Conservation (phyloP, 2,113 vertebrate genomes). For the Phalacrocorax brasilianus region DNA sequence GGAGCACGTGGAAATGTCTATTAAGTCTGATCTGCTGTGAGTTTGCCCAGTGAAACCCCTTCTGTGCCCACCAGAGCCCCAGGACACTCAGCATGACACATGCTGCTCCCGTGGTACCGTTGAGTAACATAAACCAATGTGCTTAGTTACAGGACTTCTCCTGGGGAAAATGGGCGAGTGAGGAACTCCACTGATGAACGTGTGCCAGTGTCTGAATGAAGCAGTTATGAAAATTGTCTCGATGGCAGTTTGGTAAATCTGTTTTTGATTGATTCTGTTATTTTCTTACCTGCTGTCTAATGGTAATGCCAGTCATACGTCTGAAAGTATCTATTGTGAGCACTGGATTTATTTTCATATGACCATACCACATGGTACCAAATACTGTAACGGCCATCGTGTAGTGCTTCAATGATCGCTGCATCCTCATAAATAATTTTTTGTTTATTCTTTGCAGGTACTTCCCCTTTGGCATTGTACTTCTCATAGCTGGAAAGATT, state of each 20-base stretch:
- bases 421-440: background rate
- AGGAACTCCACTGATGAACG: slow-evolving; percentile 81
- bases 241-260: slow-evolving; percentile 83
- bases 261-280: background rate
- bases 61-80: background rate
- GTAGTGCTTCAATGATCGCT: background rate
- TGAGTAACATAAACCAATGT: background rate
- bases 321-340: background rate
- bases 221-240: slow-evolving; percentile 91
- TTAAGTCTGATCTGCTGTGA: background rate
- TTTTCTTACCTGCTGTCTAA: background rate
- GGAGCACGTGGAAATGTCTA: background rate
- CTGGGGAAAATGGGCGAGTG: slow-evolving; percentile 87
- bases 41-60: background rate
- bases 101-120: rapidly evolving
- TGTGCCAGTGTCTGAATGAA: slow-evolving; percentile 89
- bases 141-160: slow-evolving; percentile 75
- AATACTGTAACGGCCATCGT: rapidly evolving
- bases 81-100: rapidly evolving
- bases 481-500: slow-evolving; percentile 89
- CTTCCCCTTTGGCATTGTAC: slow-evolving; percentile 89
- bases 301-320: rapidly evolving
- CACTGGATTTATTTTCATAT: rapidly evolving
- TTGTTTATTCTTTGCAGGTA: slow-evolving; percentile 73
- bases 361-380: background rate